Conservation (phyloP, 2,888 invertebrate genomes). For the Leptopilina syphax region DNA sequence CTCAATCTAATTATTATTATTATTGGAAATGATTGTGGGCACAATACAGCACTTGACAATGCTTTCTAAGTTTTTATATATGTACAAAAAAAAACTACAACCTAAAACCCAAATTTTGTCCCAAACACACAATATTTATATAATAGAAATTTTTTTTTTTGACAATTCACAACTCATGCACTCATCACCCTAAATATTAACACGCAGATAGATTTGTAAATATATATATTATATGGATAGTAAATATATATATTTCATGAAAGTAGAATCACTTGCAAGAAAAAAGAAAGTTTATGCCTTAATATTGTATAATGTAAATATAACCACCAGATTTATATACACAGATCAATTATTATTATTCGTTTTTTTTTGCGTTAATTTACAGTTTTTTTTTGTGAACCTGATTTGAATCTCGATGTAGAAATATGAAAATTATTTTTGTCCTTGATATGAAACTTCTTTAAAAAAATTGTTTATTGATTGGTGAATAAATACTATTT, state of each 20-base stretch:
- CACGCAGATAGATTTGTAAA: slow-evolving; percentile 51
- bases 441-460: not conserved
- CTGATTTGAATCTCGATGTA: slow-evolving; percentile 48
- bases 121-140: slow-evolving; percentile 64
- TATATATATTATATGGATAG: too few relatives aligned
- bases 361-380: slow-evolving; percentile 44
- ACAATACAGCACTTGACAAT: slow-evolving; percentile 77
- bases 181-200: slow-evolving; percentile 65
- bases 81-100: slow-evolving; percentile 55
- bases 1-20: slow-evolving; percentile 69
- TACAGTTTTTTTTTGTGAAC: slow-evolving; percentile 54
- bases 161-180: slow-evolving; percentile 74
- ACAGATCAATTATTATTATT: slow-evolving; percentile 46
- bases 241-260: slow-evolving; percentile 58
- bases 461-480: not conserved
- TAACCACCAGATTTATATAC: slow-evolving; percentile 52
- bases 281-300: slow-evolving; percentile 58
- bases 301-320: slow-evolving; percentile 47
- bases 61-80: slow-evolving; percentile 67
- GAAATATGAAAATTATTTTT: slow-evolving; percentile 42
- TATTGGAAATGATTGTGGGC: slow-evolving; percentile 77
- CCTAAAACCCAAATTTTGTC: slow-evolving; percentile 73
- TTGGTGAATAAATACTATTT: too few relatives aligned
- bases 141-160: slow-evolving; percentile 52
- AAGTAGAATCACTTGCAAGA: slow-evolving; percentile 67